These are phyloP conservation scores for Cantharis nigra DNA, from an alignment of 2,888 invertebrate genomes.

Conservation along the genomic window DNA sequence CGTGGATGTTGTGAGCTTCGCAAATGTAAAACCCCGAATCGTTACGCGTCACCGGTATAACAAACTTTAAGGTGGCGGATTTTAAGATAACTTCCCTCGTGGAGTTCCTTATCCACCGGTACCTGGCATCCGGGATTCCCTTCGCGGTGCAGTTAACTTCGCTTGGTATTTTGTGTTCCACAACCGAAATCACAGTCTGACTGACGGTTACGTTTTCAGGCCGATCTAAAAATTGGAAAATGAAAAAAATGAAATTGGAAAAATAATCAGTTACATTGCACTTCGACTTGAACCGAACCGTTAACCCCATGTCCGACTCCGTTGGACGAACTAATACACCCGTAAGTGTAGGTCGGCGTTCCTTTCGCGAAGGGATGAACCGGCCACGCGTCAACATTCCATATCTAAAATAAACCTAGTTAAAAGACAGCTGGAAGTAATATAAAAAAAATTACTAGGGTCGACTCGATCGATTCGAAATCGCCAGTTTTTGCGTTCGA, in stretches of 20 bases:
- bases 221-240: conserved; percentile 61
- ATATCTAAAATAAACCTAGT: conserved; percentile 60
- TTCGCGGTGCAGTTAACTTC: conserved; percentile 64
- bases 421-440: neutral
- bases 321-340: conserved; percentile 79
- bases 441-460: conserved; percentile 62
- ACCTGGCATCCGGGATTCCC: conserved; percentile 73
- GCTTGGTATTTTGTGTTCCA: conserved; percentile 62
- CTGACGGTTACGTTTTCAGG: conserved; percentile 86
- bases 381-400: conserved; percentile 88
- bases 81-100: conserved; percentile 58
- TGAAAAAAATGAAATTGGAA: too few species aligned
- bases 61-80: conserved; percentile 63
- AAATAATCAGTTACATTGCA: conserved; percentile 78
- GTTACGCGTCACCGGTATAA: conserved; percentile 66
- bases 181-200: conserved; percentile 58
- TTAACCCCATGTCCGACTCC: conserved; percentile 79
- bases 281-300: conserved; percentile 82
- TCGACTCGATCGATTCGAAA: conserved; percentile 88
- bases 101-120: conserved; percentile 72
- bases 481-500: conserved; percentile 81
- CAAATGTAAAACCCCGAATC: conserved; percentile 81
- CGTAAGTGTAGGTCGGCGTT: conserved; percentile 80
- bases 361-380: conserved; percentile 75
- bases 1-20: conserved; percentile 79